These are phyloP conservation scores for Carassius auratus DNA, from an alignment of 2,113 vertebrate species.

Conservation along the genomic window DNA sequence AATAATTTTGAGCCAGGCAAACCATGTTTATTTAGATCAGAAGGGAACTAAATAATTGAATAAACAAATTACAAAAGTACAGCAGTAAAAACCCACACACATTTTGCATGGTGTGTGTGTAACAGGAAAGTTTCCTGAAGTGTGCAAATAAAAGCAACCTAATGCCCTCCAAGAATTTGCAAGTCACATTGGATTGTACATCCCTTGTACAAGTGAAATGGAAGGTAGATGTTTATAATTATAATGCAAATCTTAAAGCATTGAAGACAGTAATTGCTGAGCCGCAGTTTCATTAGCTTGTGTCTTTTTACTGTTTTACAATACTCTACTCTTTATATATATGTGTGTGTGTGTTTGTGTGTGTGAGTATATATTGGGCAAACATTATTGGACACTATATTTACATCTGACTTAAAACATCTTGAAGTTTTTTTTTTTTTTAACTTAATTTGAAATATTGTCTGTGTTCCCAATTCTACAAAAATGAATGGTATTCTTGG, in stretches of 20 bases:
- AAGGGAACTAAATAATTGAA: background rate
- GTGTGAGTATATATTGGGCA: no score
- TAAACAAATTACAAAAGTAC: background rate
- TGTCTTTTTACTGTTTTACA: background rate
- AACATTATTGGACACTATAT: background rate
- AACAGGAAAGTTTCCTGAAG: slow-evolving; percentile 15
- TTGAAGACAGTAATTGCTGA: background rate
- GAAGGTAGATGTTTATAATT: background rate
- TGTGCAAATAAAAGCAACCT: slow-evolving; percentile 13
- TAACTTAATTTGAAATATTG: background rate
- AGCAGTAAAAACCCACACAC: background rate
- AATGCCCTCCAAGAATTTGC: slow-evolving; percentile 14
- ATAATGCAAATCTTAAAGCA: slow-evolving; percentile 3
- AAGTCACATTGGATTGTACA: background rate
- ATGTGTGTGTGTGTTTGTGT: no score
- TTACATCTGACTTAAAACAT: background rate
- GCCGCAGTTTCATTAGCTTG: background rate
- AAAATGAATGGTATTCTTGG: background rate
- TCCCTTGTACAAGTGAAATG: background rate
- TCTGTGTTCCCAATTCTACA: background rate
- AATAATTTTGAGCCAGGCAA: background rate
- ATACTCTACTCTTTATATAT: no score
- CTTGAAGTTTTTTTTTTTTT: background rate
- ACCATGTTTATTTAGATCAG: background rate
- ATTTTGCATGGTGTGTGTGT: background rate